Conservation (phyloP, 2,888 invertebrate species). For the Isoperla grammatica region DNA sequence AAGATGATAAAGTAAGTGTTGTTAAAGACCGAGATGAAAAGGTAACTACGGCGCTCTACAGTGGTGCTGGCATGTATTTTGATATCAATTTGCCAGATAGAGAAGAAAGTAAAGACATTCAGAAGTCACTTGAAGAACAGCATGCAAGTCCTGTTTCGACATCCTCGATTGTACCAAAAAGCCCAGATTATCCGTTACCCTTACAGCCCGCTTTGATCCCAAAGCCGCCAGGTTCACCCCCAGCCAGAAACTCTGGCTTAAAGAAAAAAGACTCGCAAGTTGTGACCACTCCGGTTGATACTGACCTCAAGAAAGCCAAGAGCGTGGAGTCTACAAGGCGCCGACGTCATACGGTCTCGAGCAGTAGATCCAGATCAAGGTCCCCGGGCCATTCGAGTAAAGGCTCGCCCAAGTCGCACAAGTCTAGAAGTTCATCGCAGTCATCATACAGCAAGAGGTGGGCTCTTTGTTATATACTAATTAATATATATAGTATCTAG, state of each 20-base stretch:
- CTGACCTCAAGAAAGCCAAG: no score
- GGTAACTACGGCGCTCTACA: background rate
- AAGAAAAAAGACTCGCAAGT: background rate
- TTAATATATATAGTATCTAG: background rate
- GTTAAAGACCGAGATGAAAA: background rate
- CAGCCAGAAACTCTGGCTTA: background rate
- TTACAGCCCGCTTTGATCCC: slow-evolving; percentile 22
- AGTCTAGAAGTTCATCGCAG: slow-evolving; percentile 47
- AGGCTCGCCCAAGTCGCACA: slow-evolving; percentile 35
- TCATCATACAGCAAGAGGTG: slow-evolving; percentile 40
- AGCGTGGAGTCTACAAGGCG: background rate
- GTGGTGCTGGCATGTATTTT: slow-evolving; percentile 15
- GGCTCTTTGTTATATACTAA: no score
- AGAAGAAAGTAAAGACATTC: slow-evolving; percentile 13
- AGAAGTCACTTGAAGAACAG: background rate
- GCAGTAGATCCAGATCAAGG: slow-evolving; percentile 34
- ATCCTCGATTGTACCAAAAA: slow-evolving; percentile 2
- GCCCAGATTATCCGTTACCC: slow-evolving; percentile 13
- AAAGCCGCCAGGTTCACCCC: slow-evolving; percentile 27
- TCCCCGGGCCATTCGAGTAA: slow-evolving; percentile 26
- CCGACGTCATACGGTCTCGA: slow-evolving; percentile 20
- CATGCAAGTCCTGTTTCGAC: background rate
- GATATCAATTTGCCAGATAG: slow-evolving; percentile 26
- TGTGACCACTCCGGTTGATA: no score
- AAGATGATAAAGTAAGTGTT: background rate